Evolutionary conservation across 2,888 invertebrate species (phyloP), one percentile per base, ranked within the genome.

Genomic region (Cetonia aurata): DNA sequence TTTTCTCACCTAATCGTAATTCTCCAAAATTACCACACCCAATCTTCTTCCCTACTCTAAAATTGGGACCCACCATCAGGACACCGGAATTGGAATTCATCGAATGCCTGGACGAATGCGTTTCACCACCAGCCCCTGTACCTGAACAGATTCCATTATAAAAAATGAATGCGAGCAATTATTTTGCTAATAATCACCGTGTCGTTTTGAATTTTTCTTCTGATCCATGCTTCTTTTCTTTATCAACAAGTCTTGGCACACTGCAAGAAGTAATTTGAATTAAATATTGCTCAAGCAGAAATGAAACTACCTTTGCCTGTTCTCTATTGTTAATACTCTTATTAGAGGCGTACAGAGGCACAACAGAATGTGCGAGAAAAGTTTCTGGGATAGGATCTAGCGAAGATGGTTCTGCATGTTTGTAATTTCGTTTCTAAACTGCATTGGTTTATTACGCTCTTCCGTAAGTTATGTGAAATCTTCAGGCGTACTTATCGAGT

Each of bases 21-120:
- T 99, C 99, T 78, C 99, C 99, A 85, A 99, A 99, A 89, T 99
- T 99, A 82, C 99, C 99, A 90, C 97, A 98, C 85, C 99, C 99
- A 84, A 99, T 99, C 89, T 99, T 99, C 89, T 99, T 99, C 82
- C 99, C 99, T 83, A 99, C 99, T 86, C 98, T 94, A 88, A 98
- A 99, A 89, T 99, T 99, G 84, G 99, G 99, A 80, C 99, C 99
- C 82, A 99, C 99, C 98, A 99, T 99, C 83, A 99, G 91, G 82
- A 98, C 95, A 84, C 92, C 94, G 82, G 93, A 93, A 79, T 90
- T 92, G 84, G 93, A 91, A 67, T 77, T 77, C 85, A 93, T 92
- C 81, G 93, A 93, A 86, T 93, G 93, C 86, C 93, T 89, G 83
- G 93, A 89, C 93, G 93, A 89, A 87, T 94, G 93, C 89, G 93